Conservation (phyloP, 2,113 vertebrate species). For the Cichladusa arquata region DNA sequence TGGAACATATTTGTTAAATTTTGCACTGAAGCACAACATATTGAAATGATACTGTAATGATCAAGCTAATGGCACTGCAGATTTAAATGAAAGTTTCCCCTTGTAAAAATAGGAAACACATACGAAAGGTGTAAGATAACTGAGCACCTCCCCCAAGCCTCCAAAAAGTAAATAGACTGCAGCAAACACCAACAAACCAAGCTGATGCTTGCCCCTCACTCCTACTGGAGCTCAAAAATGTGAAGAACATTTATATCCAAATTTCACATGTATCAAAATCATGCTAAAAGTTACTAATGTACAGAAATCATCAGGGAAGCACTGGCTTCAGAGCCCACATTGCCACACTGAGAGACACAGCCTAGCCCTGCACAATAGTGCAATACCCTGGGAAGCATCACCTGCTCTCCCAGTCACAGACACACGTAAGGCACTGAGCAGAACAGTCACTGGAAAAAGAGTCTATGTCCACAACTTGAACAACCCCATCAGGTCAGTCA, state of each 20-base stretch:
- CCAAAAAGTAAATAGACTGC: not conserved
- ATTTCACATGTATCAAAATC: not conserved
- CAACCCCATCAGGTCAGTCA: not conserved
- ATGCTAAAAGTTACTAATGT: not conserved
- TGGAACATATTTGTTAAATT: not conserved
- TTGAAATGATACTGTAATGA: not conserved
- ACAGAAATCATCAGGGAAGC: not conserved
- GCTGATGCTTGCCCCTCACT: not conserved
- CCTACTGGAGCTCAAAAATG: not conserved
- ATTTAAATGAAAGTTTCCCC: slow-evolving; percentile 2
- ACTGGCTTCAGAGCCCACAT: not conserved
- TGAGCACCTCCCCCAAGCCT: not conserved
- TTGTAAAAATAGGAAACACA: slow-evolving; percentile 6
- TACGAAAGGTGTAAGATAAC: not conserved
- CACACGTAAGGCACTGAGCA: not conserved
- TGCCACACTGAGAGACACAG: not conserved
- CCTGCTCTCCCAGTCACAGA: not conserved
- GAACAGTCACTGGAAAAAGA: not conserved
- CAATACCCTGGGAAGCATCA: not conserved
- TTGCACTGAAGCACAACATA: not conserved
- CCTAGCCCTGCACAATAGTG: not conserved
- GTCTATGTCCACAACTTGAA: not conserved
- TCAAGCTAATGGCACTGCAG: not conserved
- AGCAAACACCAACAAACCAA: not conserved
- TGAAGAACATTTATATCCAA: not conserved